Base-by-base conservation (phyloP, 1,140 invertebrate genomes). In the Procambarus virginalis region DNA sequence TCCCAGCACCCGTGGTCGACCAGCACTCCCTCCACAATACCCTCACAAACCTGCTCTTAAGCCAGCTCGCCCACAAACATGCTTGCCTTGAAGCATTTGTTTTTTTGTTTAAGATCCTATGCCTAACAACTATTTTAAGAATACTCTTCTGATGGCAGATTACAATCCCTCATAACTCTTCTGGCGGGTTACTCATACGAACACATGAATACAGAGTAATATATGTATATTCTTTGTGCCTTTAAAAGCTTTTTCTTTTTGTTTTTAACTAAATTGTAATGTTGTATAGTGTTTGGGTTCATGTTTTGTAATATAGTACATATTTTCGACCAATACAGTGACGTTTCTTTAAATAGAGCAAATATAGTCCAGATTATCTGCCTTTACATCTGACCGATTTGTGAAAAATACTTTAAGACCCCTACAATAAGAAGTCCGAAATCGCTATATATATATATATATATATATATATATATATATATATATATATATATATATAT, bases 71-170 rank as follows among this genome's bases (percentile, higher is more conserved):
- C 68, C 12, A 55, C 82, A 84, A 51, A 84, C 82, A 55, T 17
- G 82, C 70, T 84, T 64, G 82, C 68, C 82, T 84, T 84, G 70
- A 49, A 34, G 34, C 34, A 34, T 34, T n/a, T 75, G 34, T 22
- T 64, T 75, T 84, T 75, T 84, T 55, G 51, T 34, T 34, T 12
- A 55, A 78, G 68, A 10, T 22, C 2, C 80, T 64, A 20, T 68
- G 58, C 80, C 68, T 34, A 45, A 73, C n/a, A 73, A 73, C 68
- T 73, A 34, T 34, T 34, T 4, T 73, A 73, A 73, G 20, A 10
- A 17, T 10, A 68, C 12, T 12, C 12, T 68, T 3, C 17, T 10
- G 64, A 68, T 68, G 64, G 10, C 64, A 68, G 34, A 34, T 0
- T 34, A 34, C 34, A 34, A 1, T 34, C 34, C 34, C 34, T 34